A percentile compares a stretch with the other conserved stretches of the same genome.
Conservation (phyloP, 2,113 vertebrate genomes). For the Varanus komodoensis region DNA sequence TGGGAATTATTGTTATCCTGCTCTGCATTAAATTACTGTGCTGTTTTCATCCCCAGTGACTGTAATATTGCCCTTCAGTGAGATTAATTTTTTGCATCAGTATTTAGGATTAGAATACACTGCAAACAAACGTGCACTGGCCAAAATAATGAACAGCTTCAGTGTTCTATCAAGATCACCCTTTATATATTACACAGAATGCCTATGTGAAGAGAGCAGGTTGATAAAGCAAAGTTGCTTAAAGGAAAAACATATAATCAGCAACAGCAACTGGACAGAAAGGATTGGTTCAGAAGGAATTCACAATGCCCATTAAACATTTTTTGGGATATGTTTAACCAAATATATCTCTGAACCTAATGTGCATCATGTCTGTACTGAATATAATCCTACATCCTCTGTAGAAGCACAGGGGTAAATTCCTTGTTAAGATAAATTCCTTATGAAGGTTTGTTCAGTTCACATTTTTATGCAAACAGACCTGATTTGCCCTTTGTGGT, state of each 20-base stretch:
- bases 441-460: neutral
- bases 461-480: neutral
- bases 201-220: neutral
- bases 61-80: constrained; percentile 31
- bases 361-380: neutral
- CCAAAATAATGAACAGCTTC: constrained; percentile 42
- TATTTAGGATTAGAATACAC: constrained; percentile 54
- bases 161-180: constrained; percentile 8
- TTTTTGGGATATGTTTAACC: neutral
- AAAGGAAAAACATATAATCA: neutral
- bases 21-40: constrained; percentile 51
- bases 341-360: constrained; percentile 5
- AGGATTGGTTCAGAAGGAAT: neutral
- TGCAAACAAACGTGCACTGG: constrained; percentile 32
- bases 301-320: constrained; percentile 26
- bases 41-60: constrained; percentile 46
- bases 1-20: constrained; percentile 46
- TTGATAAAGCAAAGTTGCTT: neutral
- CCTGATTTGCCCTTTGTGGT: neutral
- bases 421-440: neutral
- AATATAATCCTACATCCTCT: neutral
- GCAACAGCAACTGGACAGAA: neutral
- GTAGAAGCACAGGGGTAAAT: neutral
- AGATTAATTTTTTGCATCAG: constrained; percentile 56
- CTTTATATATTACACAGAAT: neutral